Evolutionary conservation across 2,113 vertebrate genomes (phyloP), one percentile per base, ranked within the genome.

Genomic region (Callocephalon fimbriatum): DNA sequence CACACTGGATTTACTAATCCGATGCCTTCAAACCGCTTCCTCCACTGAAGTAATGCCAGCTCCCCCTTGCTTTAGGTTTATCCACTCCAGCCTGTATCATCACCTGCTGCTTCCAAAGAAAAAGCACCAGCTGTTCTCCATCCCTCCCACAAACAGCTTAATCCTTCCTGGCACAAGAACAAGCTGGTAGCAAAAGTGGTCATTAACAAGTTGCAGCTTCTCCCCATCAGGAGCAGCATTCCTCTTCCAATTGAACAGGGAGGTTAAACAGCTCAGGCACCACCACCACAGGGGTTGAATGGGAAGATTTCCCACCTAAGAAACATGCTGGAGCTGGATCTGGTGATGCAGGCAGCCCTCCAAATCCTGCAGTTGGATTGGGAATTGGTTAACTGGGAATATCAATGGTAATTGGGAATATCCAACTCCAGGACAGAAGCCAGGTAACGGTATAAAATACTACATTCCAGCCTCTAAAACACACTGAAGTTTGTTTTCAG

Each of bases 141-240:
- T 59, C 92, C 92, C 85, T 86, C 92, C 88, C 85, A 81, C 94
- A 90, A 96, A 94, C 90, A 59, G 87, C 94, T 93, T 91, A 93
- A 96, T 96, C 95, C 94, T 93, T 67, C 73, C 86, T 96, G 95
- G 94, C 96, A 93, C 77, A 32, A 42, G 85, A 51, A 87, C 92
- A 93, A 92, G 85, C 48, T n/a, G 62, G 8, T 21, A 3, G 78
- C 19, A 61, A 48, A 81, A 65, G 3, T 2, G 12, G 40, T 61
- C 71, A 23, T 93, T 94, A 93, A 72, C 18, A 37, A 62, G 27
- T 88, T 78, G 15, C 42, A 53, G 44, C n/a, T 68, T 72, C 71
- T 88, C 44, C 59, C 87, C 65, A 2, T 7, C 1, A 1, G 56
- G 54, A 92, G 42, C 23, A 8, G 47, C 15, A 1, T 63, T 12